Percentiles rank a stretch among this genome's conserved stretches.
Conservation (phyloP, 2,113 vertebrate genomes). For the Cyrtonyx montezumae region DNA sequence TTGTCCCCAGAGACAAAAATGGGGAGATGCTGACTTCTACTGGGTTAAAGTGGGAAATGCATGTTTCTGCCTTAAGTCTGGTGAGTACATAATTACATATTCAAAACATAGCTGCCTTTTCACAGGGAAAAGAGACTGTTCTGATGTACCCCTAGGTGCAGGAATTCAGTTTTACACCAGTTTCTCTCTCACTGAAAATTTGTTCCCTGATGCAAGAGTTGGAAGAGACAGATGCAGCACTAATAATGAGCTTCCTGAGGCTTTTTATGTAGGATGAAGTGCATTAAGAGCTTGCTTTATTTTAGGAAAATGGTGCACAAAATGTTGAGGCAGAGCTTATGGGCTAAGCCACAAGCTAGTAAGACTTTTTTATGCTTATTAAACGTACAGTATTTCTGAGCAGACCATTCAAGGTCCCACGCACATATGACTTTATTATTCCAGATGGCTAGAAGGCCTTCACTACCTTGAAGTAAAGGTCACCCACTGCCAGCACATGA, state of each 20-base stretch:
- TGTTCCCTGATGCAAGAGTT: not conserved
- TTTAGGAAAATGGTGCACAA: not conserved
- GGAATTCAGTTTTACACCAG: not conserved
- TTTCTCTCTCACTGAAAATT: not conserved
- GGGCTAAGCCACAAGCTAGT: not conserved
- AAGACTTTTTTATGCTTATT: not conserved
- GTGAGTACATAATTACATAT: not conserved
- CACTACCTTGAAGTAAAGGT: not conserved
- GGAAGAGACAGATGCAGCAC: not conserved
- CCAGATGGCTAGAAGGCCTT: accelerated
- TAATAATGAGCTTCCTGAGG: accelerated
- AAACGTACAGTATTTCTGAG: not conserved
- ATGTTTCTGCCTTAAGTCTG: not conserved
- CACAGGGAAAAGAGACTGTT: not conserved
- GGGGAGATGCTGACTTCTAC: constrained; percentile 37
- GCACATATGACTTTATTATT: not conserved
- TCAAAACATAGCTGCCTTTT: not conserved
- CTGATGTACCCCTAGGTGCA: not conserved
- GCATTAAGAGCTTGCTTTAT: not conserved
- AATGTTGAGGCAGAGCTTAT: not conserved
- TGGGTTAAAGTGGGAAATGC: constrained; percentile 14
- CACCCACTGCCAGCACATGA: accelerated
- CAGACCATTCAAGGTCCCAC: not conserved
- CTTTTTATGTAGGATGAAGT: not conserved
- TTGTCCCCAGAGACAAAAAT: not conserved